phyloP scores from a whole-genome alignment of 2,113 vertebrate genomes.

The Eupsittula cactorum region DNA sequence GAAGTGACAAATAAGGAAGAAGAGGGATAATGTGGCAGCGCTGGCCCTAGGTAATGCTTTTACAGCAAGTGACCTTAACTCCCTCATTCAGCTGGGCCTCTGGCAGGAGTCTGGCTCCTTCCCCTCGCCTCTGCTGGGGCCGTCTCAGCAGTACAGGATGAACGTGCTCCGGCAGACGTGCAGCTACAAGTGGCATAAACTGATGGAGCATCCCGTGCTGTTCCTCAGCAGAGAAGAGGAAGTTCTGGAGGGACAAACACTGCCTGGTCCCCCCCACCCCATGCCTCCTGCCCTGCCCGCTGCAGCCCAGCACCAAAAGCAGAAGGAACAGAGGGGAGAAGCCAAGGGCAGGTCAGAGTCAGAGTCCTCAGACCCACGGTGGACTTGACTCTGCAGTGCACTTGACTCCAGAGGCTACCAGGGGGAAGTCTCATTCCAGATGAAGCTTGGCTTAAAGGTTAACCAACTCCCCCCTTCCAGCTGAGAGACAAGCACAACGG shows the following conservation, averaged over 20 bases:
- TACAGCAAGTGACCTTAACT: neutral
- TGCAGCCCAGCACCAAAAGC: neutral
- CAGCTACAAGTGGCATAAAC: neutral
- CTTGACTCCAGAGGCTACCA: neutral
- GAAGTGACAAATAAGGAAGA: neutral
- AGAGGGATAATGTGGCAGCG: neutral
- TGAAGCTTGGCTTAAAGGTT: neutral
- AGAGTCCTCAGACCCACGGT: fast-evolving
- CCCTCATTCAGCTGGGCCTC: neutral
- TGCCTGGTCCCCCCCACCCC: neutral
- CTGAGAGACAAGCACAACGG: neutral
- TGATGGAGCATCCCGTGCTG: neutral
- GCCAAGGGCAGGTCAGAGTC: neutral
- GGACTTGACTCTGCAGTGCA: fast-evolving
- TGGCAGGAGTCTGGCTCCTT: neutral
- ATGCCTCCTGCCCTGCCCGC: neutral
- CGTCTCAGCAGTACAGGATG: neutral
- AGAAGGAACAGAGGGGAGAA: neutral
- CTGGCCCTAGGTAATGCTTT: neutral
- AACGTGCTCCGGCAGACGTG: fast-evolving
- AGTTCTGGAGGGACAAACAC: fast-evolving
- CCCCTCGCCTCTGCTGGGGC: neutral
- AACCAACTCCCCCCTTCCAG: neutral
- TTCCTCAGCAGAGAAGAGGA: neutral
- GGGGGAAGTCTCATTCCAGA: neutral